Percentiles rank a stretch among this genome's conserved stretches.
These are phyloP conservation scores for Brachionus rubens DNA, from an alignment of 1,140 invertebrate species.

Conservation along the genomic window DNA sequence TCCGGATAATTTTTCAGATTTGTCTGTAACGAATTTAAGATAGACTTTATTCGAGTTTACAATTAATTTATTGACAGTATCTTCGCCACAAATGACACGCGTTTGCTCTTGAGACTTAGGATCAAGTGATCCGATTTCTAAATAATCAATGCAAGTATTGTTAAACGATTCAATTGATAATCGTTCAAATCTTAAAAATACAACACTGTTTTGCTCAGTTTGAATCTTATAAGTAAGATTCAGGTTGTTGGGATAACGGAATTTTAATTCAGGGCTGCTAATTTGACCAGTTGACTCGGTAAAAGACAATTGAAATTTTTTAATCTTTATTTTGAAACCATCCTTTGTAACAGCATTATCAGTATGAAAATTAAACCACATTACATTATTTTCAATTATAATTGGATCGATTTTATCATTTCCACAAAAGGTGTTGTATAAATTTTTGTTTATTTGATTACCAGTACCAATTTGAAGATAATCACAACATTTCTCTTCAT, in stretches of 20 bases:
- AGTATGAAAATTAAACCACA: slow-evolving; percentile 42
- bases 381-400: background rate
- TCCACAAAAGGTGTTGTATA: background rate
- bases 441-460: background rate
- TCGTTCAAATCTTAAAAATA: slow-evolving; percentile 30
- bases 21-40: slow-evolving; percentile 35
- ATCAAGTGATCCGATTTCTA: slow-evolving; percentile 17
- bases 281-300: slow-evolving; percentile 6
- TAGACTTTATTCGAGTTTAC: slow-evolving; percentile 31
- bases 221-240: slow-evolving; percentile 34
- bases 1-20: background rate
- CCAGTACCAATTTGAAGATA: slow-evolving; percentile 38
- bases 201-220: slow-evolving; percentile 11
- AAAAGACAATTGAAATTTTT: background rate
- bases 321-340: slow-evolving; percentile 27
- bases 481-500: slow-evolving; percentile 11
- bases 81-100: background rate
- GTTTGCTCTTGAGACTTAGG: background rate
- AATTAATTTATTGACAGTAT: background rate
- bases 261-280: background rate
- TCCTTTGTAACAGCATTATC: background rate
- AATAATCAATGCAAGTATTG: slow-evolving; percentile 24
- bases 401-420: background rate
- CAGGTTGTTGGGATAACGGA: slow-evolving; percentile 26
- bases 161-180: slow-evolving; percentile 26